These are phyloP conservation scores for Epinotia ramella DNA, from an alignment of 2,888 invertebrate genomes.

Conservation along the genomic window DNA sequence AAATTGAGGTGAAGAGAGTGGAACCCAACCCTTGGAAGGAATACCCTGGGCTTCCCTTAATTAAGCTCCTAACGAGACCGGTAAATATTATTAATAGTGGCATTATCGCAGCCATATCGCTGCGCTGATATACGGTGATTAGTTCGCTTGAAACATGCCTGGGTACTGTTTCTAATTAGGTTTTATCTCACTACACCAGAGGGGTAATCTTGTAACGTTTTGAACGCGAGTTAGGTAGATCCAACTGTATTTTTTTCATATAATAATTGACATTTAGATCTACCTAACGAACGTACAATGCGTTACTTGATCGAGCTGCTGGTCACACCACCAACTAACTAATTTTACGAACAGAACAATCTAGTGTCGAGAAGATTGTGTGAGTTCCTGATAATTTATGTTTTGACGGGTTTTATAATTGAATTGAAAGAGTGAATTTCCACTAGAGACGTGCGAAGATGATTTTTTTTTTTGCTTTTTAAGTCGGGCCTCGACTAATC, in stretches of 20 bases:
- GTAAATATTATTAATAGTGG: slow-evolving; percentile 56
- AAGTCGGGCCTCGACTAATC: too few species aligned
- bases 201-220: too few species aligned
- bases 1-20: slow-evolving; percentile 27
- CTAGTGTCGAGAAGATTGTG: not conserved
- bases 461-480: too few species aligned
- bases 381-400: not conserved
- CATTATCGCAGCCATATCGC: slow-evolving; percentile 50
- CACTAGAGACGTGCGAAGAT: too few species aligned
- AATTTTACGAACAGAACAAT: not conserved
- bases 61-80: slow-evolving; percentile 48
- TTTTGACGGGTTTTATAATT: too few species aligned
- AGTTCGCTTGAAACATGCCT: slow-evolving; percentile 36
- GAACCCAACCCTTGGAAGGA: slow-evolving; percentile 38
- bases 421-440: too few species aligned
- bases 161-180: slow-evolving; percentile 21
- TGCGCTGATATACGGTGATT: slow-evolving; percentile 50
- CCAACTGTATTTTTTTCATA: too few species aligned
- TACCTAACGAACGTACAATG: too few species aligned
- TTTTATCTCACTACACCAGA: not conserved
- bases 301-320: too few species aligned
- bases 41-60: slow-evolving; percentile 49
- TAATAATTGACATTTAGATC: too few species aligned
- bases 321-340: not conserved
- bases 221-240: too few species aligned